These are phyloP conservation scores for Bombycilla garrulus DNA, from an alignment of 2,113 vertebrate genomes.

Conservation along the genomic window DNA sequence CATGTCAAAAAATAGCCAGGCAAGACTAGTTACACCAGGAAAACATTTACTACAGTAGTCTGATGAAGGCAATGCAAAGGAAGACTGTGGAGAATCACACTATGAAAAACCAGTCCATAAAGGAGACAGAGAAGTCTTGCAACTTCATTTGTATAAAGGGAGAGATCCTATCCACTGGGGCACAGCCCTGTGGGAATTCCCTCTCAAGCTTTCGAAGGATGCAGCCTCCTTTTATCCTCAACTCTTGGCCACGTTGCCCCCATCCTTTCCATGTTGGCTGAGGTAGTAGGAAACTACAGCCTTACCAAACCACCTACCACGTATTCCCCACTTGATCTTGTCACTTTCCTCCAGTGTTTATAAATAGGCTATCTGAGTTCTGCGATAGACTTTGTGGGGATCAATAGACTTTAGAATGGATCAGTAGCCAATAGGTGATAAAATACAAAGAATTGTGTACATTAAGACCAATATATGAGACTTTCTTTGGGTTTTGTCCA, in stretches of 20 bases:
- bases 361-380: background rate
- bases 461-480: background rate
- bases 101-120: background rate
- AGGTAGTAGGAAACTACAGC: background rate
- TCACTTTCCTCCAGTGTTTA: background rate
- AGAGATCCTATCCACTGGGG: rapidly evolving
- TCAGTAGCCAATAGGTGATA: background rate
- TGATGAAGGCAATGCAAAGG: background rate
- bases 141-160: background rate
- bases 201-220: background rate
- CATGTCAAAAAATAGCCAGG: background rate
- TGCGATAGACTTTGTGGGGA: background rate
- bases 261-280: background rate
- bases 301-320: too few relatives aligned
- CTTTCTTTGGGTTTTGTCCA: background rate
- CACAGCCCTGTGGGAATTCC: too few relatives aligned
- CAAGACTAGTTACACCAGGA: background rate
- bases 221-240: background rate
- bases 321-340: too few relatives aligned
- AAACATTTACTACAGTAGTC: background rate
- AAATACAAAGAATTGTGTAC: background rate
- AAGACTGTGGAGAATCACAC: background rate
- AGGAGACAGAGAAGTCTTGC: background rate
- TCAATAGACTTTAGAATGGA: too few relatives aligned
- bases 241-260: too few relatives aligned